Conservation (phyloP, 2,888 invertebrate species). For the Arctia plantaginis region DNA sequence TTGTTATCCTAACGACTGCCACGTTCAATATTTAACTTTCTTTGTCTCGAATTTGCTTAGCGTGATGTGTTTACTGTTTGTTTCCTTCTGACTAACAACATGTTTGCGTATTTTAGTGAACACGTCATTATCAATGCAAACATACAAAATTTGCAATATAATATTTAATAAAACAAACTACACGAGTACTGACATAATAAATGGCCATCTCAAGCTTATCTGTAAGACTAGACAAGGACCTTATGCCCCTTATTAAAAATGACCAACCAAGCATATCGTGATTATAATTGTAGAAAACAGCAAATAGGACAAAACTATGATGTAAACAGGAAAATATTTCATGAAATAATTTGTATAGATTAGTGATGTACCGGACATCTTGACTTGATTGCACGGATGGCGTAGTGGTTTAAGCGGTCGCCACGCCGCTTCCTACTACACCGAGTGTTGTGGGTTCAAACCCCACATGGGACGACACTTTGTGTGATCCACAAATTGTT, state of each 20-base stretch:
- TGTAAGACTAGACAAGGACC: background rate
- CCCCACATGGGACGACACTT: too few relatives aligned
- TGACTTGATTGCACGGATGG: too few relatives aligned
- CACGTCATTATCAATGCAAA: background rate
- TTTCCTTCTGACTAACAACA: background rate
- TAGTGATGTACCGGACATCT: background rate
- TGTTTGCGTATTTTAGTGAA: background rate
- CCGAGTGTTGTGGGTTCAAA: too few relatives aligned
- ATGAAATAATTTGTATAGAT: background rate
- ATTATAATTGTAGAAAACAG: background rate
- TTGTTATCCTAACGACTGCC: slow-evolving; percentile 10
- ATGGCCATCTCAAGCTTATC: background rate
- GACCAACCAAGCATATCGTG: background rate
- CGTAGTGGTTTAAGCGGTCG: too few relatives aligned
- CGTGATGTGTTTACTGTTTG: background rate
- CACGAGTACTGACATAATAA: background rate
- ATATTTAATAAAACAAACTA: background rate
- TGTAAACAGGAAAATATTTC: background rate
- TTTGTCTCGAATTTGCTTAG: slow-evolving; percentile 4
- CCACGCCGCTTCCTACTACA: too few relatives aligned
- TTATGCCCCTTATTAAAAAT: background rate
- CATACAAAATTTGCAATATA: background rate
- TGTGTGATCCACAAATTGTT: too few relatives aligned
- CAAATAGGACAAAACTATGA: background rate
- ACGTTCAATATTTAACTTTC: slow-evolving; percentile 16